Percentiles rank a stretch among this genome's conserved stretches.
phyloP scores from a whole-genome alignment of 2,113 vertebrate species.

The Procavia capensis region DNA sequence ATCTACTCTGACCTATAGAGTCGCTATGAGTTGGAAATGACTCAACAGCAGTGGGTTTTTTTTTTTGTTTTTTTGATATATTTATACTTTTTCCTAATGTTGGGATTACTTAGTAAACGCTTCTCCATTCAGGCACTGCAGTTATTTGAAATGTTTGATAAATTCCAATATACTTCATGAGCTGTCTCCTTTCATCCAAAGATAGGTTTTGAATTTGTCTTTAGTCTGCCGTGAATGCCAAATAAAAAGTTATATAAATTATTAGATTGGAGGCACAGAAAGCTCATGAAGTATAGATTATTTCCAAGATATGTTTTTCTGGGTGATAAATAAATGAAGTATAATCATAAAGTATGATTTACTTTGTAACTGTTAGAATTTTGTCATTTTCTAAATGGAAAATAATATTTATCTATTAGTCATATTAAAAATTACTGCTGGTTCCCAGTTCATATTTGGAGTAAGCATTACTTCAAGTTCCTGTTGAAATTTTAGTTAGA shows the following conservation, averaged over 20 bases:
- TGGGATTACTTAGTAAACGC: background rate
- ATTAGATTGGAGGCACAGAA: background rate
- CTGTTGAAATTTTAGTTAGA: background rate
- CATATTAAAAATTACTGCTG: background rate
- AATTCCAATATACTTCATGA: background rate
- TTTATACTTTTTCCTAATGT: conserved; percentile 9
- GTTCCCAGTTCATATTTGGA: background rate
- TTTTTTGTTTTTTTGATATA: too few relatives aligned
- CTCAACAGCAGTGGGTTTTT: too few relatives aligned
- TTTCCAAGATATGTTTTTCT: background rate
- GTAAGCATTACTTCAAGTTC: background rate
- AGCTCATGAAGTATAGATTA: background rate
- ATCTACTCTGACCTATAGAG: too few relatives aligned
- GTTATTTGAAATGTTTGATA: background rate
- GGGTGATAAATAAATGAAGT: background rate
- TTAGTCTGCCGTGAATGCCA: background rate
- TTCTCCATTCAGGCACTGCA: background rate
- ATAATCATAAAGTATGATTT: background rate
- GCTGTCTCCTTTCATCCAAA: background rate
- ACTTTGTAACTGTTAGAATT: background rate
- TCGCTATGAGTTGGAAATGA: too few relatives aligned
- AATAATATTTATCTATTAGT: background rate
- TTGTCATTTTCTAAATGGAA: conserved; percentile 14
- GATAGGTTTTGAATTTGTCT: background rate
- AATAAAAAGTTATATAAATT: background rate